Conservation (phyloP, 2,888 invertebrate genomes). For the Caenorhabditis virilis region DNA sequence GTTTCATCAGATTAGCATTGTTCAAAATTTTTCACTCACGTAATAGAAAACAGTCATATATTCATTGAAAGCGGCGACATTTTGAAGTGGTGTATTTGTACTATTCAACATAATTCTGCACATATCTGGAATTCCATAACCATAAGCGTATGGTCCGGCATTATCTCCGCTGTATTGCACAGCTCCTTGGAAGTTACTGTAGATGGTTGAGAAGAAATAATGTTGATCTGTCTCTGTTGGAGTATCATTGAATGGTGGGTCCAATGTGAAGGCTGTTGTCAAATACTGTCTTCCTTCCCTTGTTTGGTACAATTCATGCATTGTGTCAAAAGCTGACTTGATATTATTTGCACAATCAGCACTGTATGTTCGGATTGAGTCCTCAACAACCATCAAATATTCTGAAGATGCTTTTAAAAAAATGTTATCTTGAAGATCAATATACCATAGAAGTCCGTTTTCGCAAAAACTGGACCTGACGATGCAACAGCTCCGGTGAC, state of each 20-base stretch:
- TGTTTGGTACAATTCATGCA: constrained; percentile 29
- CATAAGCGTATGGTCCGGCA: constrained; percentile 72
- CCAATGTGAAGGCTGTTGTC: constrained; percentile 26
- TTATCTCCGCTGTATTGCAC: constrained; percentile 95
- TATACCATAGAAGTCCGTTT: constrained; percentile 73
- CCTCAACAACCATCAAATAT: constrained; percentile 43
- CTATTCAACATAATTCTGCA: constrained; percentile 77
- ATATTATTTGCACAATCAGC: constrained; percentile 32
- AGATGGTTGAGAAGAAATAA: constrained; percentile 82
- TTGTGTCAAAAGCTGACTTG: constrained; percentile 29
- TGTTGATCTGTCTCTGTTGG: constrained; percentile 72
- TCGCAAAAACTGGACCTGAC: constrained; percentile 84
- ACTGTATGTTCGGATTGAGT: constrained; percentile 33
- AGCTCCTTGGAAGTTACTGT: constrained; percentile 83
- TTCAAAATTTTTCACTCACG: background rate
- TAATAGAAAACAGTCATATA: constrained; percentile 71
- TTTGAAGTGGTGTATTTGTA: constrained; percentile 31
- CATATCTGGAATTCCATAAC: constrained; percentile 81
- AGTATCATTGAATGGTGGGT: constrained; percentile 35
- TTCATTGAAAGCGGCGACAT: constrained; percentile 34
- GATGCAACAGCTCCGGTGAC: constrained; percentile 84
- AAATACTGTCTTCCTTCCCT: constrained; percentile 29
- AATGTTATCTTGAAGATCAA: constrained; percentile 8
- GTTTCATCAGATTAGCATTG: too few relatives aligned
- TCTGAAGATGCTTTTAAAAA: too few relatives aligned